Base-by-base conservation (phyloP, 1,140 invertebrate species). In the Rhynchophorus ferrugineus region DNA sequence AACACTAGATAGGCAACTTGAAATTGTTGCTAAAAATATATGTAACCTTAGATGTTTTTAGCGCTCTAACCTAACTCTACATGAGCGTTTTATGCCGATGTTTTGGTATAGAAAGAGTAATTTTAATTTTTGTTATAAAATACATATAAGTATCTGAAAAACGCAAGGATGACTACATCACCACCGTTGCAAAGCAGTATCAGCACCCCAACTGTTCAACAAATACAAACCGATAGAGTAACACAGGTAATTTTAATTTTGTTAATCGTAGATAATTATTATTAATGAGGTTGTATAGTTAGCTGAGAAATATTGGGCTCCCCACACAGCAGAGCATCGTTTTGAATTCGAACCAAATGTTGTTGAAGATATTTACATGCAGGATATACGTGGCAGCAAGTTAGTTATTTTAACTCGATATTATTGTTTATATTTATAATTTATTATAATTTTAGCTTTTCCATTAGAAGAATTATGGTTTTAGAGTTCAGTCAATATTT, bases 401-500 rank as follows among this genome's bases (percentile, higher is more conserved):
- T 80, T 73, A 73, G 71, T 24, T 51, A 33, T 36, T 34, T 49
- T 33, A 41, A 43, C 24, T 43, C 16, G 13, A 42, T 41, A 50
- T 50, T 45, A 16, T 17, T 33, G 9, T 45, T 33, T 49, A 3
- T 41, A 16, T 41, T n/a, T 17, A 41, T 41, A 6, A 8, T 18
- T 49, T 44, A 45, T 49, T 9, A 41, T 41, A 8, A 37, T 73
- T 77, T 49, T 65, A 85, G 82, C 65, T 93, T 91, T 72, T 83
- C 87, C 3, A 87, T 89, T 3, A 77, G 89, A 34, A 78, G 92
- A 13, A 91, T 95, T 44, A 95, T 96, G 83, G 86, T 97, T 78
- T 72, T 98, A 22, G 95, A 98, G 71, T 95, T 97, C 64, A 95
- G 92, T 65, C 95, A 98, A 61, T 99, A 96, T 71, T 69, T 99